These are phyloP conservation scores for Chrysomela aeneicollis DNA, from an alignment of 2,888 invertebrate genomes.

Conservation along the genomic window DNA sequence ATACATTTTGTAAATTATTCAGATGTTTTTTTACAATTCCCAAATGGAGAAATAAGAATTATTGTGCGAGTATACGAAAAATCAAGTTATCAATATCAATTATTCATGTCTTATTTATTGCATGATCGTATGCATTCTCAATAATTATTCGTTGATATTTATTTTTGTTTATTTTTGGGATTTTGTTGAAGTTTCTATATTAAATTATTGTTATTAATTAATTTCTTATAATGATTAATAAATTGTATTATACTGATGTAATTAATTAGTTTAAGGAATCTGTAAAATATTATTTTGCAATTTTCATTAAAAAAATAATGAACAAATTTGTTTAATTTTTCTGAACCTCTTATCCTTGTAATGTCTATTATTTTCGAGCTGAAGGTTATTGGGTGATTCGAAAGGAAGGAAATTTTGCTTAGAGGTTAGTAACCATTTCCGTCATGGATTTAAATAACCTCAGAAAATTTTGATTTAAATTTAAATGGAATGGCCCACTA, in stretches of 20 bases:
- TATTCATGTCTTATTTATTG: constrained; percentile 20
- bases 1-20: too few species aligned
- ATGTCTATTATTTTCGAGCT: background rate
- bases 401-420: too few species aligned
- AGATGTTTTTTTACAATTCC: too few species aligned
- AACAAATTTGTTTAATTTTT: constrained; percentile 1
- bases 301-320: constrained; percentile 53
- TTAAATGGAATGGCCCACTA: too few species aligned
- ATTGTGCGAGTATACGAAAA: background rate
- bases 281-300: constrained; percentile 56
- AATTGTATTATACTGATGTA: constrained; percentile 52
- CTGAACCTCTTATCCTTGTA: background rate
- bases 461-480: too few species aligned
- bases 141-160: constrained; percentile 37
- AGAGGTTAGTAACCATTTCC: too few species aligned
- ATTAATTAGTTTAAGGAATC: constrained; percentile 50
- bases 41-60: background rate
- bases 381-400: background rate
- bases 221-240: constrained; percentile 42
- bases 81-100: background rate
- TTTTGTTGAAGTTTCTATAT: constrained; percentile 46
- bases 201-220: constrained; percentile 50
- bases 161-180: constrained; percentile 28
- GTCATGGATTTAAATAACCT: too few species aligned
- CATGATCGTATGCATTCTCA: constrained; percentile 6